phyloP scores from a whole-genome alignment of 2,888 invertebrate genomes.

The Oscheius sp. region DNA sequence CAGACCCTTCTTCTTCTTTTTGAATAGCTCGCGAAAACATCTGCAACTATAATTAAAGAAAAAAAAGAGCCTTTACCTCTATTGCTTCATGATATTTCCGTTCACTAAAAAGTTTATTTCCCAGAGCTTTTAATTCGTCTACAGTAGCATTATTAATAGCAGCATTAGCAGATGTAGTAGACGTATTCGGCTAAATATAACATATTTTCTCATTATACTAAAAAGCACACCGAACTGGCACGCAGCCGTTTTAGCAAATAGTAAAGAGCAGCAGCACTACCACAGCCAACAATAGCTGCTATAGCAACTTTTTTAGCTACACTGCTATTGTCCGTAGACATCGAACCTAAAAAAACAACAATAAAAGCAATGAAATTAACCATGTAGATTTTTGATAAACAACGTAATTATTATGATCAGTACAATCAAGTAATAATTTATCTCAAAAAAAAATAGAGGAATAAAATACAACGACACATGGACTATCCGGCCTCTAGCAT shows the following conservation, averaged over 20 bases:
- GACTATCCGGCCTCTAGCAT: too few relatives aligned
- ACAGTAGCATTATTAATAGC: slow-evolving; percentile 9
- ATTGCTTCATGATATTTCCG: slow-evolving; percentile 39
- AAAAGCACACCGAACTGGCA: not conserved
- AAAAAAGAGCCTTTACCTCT: slow-evolving; percentile 28
- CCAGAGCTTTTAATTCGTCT: slow-evolving; percentile 35
- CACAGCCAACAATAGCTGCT: slow-evolving; percentile 19
- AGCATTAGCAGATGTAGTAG: not conserved
- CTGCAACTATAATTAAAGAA: not conserved
- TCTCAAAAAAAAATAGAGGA: too few relatives aligned
- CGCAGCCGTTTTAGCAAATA: slow-evolving; percentile 9
- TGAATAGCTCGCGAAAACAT: slow-evolving; percentile 35
- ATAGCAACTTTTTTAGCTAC: slow-evolving; percentile 28
- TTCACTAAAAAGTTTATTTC: slow-evolving; percentile 37
- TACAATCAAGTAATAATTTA: too few relatives aligned
- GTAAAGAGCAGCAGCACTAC: slow-evolving; percentile 22
- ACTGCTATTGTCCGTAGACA: slow-evolving; percentile 30
- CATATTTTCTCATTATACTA: not conserved
- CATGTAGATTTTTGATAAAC: too few relatives aligned
- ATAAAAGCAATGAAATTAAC: not conserved
- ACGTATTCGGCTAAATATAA: not conserved
- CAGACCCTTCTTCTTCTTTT: slow-evolving; percentile 19
- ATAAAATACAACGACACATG: too few relatives aligned
- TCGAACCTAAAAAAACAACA: not conserved
- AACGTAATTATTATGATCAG: too few relatives aligned